Evolutionary conservation across 2,888 invertebrate species (phyloP), one percentile per base, ranked within the genome.

Genomic region (Lasioglossum vierecki): DNA sequence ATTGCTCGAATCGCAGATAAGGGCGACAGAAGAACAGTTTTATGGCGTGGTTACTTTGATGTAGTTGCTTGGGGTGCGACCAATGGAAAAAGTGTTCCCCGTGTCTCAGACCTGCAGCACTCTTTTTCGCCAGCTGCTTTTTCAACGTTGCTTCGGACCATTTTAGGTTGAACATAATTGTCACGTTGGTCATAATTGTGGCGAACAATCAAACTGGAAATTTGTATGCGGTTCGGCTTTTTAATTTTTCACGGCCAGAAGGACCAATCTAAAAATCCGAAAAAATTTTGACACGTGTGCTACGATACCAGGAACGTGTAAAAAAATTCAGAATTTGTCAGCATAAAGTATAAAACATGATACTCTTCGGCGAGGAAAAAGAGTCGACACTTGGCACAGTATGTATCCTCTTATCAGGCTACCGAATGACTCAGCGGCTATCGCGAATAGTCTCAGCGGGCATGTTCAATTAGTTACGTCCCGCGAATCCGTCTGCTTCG

Each of bases 1-100:
- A 72, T 72, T 72, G 49, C 66, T 30, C 49, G 49, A 35, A 26
- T 71, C 41, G 46, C 26, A 72, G 71, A 72, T 72, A 72, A 72
- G 15, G 30, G 49, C 18, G 30, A 41, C 22, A 70, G 39, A 22
- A 39, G 68, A 41, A 41, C 18, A 30, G 30, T 66, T 35, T 35
- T 66, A 35, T 8, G 66, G 66, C 60, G 13, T 60, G 26, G 60
- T 60, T 26, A 30, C 13, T 60, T 15, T 26, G 60, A 60, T 60
- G 60, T 26, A 60, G 60, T 5, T 60, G 15, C 60, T 30, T 60
- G 13, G 5, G 15, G 13, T 5, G 26, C 60, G 53, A 53, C 2
- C 22, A n/a, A 53, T 9, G 53, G 60, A 13, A 60, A 60, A 60
- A 26, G 26, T 60, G 4, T 15, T 2, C 4, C 26, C 0, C 4